A percentile compares a stretch with the other conserved stretches of the same genome.
Conservation (phyloP, 2,888 invertebrate genomes). For the Phalangium opilio region DNA sequence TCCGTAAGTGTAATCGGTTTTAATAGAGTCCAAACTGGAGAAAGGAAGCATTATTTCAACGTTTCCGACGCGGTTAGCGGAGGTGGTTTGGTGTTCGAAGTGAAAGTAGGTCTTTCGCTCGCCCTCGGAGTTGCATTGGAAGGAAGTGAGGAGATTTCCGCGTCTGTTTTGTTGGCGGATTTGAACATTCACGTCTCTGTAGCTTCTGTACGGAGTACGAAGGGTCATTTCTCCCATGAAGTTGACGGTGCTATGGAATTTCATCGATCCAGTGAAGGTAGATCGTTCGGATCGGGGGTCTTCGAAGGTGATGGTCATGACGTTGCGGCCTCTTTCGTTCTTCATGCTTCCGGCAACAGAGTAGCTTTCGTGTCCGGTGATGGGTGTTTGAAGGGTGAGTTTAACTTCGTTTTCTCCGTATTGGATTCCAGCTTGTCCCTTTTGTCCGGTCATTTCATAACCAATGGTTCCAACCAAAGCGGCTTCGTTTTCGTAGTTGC, state of each 20-base stretch:
- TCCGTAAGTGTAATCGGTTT: background rate
- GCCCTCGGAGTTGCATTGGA: background rate
- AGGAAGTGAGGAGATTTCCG: constrained; percentile 1
- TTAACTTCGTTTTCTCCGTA: background rate
- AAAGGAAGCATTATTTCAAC: background rate
- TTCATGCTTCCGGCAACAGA: constrained; percentile 6
- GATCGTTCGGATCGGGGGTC: constrained; percentile 9
- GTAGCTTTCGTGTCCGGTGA: constrained; percentile 8
- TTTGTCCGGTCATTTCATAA: constrained; percentile 1
- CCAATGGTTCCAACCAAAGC: background rate
- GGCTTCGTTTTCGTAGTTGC: constrained; percentile 6
- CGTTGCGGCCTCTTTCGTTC: constrained; percentile 5
- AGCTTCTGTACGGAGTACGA: constrained; percentile 9
- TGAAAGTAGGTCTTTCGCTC: background rate
- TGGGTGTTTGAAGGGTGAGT: constrained; percentile 6
- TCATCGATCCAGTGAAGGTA: constrained; percentile 4
- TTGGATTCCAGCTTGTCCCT: background rate
- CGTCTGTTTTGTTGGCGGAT: constrained; percentile 7
- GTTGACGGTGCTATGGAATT: background rate
- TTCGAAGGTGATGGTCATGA: constrained; percentile 2
- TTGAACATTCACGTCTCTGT: constrained; percentile 4
- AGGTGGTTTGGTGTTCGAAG: background rate
- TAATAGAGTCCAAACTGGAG: background rate
- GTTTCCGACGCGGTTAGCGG: background rate
- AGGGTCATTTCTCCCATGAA: constrained; percentile 7